Conservation (phyloP, 2,113 vertebrate species). For the Diglossa brunneiventris region DNA sequence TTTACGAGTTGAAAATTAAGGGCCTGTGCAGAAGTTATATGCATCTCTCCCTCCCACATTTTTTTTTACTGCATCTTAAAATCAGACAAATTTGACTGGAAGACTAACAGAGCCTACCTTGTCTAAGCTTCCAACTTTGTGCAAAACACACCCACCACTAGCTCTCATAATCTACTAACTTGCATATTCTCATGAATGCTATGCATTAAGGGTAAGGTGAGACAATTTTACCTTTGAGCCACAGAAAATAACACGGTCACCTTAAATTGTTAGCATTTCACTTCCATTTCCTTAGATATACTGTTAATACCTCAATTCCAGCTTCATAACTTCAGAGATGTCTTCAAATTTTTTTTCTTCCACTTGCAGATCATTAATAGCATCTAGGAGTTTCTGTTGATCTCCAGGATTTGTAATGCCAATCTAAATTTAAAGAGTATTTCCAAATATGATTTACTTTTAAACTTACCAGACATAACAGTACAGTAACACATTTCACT, state of each 20-base stretch:
- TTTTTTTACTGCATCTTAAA: neutral
- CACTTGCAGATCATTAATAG: constrained; percentile 79
- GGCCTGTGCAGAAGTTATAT: neutral
- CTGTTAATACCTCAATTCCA: constrained; percentile 78
- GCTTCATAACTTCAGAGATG: constrained; percentile 69
- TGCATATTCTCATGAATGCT: neutral
- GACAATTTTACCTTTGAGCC: neutral
- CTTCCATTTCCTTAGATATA: neutral
- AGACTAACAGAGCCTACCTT: neutral
- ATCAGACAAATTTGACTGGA: neutral
- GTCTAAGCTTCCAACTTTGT: neutral
- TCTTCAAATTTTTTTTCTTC: constrained; percentile 80
- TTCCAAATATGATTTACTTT: neutral
- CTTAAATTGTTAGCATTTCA: neutral
- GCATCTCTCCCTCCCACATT: neutral
- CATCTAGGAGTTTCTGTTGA: constrained; percentile 81
- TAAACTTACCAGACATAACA: neutral
- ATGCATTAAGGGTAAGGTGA: neutral
- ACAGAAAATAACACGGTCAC: neutral
- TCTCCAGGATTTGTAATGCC: constrained; percentile 81
- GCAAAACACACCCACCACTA: neutral
- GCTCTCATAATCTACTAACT: neutral
- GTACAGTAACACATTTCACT: neutral
- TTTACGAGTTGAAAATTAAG: neutral
- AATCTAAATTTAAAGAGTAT: constrained; percentile 73